Evolutionary conservation across 2,113 vertebrate genomes (phyloP).

Genomic region (Salvelinus namaycush): DNA sequence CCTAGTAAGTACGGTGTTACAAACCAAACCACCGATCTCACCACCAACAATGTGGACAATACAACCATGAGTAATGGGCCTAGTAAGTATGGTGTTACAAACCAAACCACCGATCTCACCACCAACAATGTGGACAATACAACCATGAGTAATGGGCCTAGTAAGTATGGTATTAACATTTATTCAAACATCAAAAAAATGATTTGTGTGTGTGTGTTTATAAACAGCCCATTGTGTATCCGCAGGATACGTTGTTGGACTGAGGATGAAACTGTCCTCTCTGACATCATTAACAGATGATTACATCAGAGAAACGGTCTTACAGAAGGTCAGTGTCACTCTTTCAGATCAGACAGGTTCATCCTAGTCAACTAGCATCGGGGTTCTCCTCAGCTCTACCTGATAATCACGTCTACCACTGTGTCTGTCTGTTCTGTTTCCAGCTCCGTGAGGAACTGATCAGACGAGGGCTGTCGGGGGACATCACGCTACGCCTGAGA

Average conservation of each 20-base stretch:
- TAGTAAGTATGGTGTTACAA: too few species aligned
- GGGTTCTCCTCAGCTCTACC: not conserved
- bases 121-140: too few species aligned
- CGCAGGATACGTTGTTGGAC: not conserved
- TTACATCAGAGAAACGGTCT: not conserved
- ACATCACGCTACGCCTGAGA: not conserved
- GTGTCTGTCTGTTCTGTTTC: too few species aligned
- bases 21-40: too few species aligned
- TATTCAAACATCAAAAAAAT: too few species aligned
- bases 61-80: too few species aligned
- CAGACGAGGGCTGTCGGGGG: not conserved
- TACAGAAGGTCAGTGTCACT: not conserved
- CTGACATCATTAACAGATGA: not conserved
- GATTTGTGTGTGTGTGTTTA: too few species aligned
- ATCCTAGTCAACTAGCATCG: not conserved
- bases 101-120: too few species aligned
- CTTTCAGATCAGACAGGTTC: not conserved
- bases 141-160: too few species aligned
- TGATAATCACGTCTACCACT: not conserved
- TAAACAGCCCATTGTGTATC: not conserved
- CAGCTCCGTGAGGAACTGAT: not conserved
- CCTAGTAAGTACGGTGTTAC: too few species aligned
- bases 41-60: too few species aligned
- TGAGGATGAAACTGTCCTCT: not conserved
- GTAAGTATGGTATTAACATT: too few species aligned